phyloP scores from a whole-genome alignment of 1,140 invertebrate species.

The Cotesia glomerata region DNA sequence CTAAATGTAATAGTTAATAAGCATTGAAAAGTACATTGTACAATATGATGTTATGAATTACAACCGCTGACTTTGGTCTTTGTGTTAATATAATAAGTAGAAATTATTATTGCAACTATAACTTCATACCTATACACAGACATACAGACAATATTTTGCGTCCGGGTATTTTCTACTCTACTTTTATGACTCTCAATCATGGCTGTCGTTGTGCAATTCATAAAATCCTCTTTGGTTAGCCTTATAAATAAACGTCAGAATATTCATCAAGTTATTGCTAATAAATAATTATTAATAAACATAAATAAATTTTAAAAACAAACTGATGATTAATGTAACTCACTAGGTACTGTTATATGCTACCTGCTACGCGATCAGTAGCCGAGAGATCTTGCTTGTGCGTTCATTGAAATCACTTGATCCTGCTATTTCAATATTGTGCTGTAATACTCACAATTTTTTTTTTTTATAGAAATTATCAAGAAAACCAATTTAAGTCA shows the following conservation, averaged over 20 bases:
- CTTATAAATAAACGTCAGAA: background rate
- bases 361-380: background rate
- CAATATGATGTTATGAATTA: too few relatives aligned
- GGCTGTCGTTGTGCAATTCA: constrained; percentile 22
- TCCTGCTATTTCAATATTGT: background rate
- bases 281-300: background rate
- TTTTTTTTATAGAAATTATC: too few relatives aligned
- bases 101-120: too few relatives aligned
- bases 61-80: too few relatives aligned
- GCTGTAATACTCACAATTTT: too few relatives aligned
- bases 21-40: too few relatives aligned
- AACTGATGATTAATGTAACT: background rate
- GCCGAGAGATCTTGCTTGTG: constrained; percentile 13
- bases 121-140: too few relatives aligned
- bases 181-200: constrained; percentile 30
- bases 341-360: too few relatives aligned
- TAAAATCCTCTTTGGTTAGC: constrained; percentile 10
- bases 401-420: constrained; percentile 11
- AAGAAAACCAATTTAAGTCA: too few relatives aligned
- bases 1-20: background rate
- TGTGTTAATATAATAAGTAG: too few relatives aligned
- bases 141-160: background rate
- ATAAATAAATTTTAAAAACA: background rate
- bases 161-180: constrained; percentile 26
- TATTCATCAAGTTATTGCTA: background rate